Conservation (phyloP, 2,888 invertebrate genomes). For the Heliconius erato region DNA sequence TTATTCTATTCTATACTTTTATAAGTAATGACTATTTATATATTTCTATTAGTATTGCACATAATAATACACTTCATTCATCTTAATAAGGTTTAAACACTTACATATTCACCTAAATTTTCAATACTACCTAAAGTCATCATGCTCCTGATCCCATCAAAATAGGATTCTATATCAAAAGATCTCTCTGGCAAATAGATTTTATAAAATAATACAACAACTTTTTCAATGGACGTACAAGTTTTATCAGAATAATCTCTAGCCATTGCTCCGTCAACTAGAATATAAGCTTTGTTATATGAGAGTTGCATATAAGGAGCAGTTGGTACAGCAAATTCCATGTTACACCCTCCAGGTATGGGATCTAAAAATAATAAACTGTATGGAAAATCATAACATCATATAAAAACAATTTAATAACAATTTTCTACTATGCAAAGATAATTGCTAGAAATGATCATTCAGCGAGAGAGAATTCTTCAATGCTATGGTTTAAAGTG, state of each 20-base stretch:
- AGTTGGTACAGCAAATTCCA: conserved; percentile 87
- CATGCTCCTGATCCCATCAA: conserved; percentile 87
- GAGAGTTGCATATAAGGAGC: conserved; percentile 86
- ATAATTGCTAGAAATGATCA: too few relatives aligned
- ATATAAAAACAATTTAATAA: not conserved
- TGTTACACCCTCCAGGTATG: conserved; percentile 92
- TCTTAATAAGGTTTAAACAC: conserved; percentile 43
- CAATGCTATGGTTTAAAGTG: too few relatives aligned
- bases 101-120: conserved; percentile 84
- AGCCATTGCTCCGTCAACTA: conserved; percentile 85
- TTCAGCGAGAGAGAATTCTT: too few relatives aligned
- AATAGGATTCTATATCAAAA: conserved; percentile 84
- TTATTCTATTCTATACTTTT: not conserved
- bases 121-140: conserved; percentile 84
- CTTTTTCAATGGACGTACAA: conserved; percentile 56
- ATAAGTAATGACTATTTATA: not conserved
- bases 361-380: conserved; percentile 85
- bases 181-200: conserved; percentile 87
- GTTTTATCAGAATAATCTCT: conserved; percentile 66
- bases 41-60: not conserved
- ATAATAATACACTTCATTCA: not conserved
- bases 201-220: conserved; percentile 85
- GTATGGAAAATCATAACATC: not conserved
- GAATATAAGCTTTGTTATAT: conserved; percentile 72
- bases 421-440: too few relatives aligned